These are phyloP conservation scores for Enteromius viviparus DNA, from an alignment of 2,797 vertebrate species.

Conservation along the genomic window DNA sequence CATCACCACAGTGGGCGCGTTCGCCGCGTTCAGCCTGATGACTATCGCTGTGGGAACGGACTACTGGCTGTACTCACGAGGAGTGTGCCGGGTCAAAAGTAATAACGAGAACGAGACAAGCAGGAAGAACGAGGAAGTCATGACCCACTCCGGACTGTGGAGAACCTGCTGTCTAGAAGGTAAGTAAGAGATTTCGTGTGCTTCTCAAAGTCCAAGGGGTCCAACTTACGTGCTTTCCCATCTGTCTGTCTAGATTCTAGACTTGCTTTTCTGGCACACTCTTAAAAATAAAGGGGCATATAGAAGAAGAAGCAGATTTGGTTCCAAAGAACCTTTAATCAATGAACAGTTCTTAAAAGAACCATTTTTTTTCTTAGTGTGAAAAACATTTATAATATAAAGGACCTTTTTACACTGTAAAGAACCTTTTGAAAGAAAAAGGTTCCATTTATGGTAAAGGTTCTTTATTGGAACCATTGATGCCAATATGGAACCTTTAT, in stretches of 20 bases:
- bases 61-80: conserved; percentile 98
- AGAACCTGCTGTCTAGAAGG: conserved; percentile 99
- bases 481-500: too few species aligned
- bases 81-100: conserved; percentile 92
- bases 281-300: neutral
- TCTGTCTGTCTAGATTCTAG: conserved; percentile 1
- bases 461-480: too few species aligned
- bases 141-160: conserved; percentile 98
- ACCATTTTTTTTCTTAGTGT: too few species aligned
- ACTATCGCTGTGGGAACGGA: conserved; percentile 98
- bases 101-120: conserved; percentile 95
- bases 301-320: too few species aligned
- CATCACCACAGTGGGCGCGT: conserved; percentile 96
- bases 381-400: too few species aligned
- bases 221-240: neutral
- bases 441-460: too few species aligned
- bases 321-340: too few species aligned
- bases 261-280: neutral
- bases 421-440: too few species aligned
- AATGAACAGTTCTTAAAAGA: too few species aligned
- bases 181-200: conserved; percentile 80
- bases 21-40: conserved; percentile 98
- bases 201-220: conserved; percentile 1
- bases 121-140: conserved; percentile 98
- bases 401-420: too few species aligned